These are phyloP conservation scores for Caiman crocodilus DNA, from an alignment of 2,797 vertebrate genomes.

Conservation along the genomic window DNA sequence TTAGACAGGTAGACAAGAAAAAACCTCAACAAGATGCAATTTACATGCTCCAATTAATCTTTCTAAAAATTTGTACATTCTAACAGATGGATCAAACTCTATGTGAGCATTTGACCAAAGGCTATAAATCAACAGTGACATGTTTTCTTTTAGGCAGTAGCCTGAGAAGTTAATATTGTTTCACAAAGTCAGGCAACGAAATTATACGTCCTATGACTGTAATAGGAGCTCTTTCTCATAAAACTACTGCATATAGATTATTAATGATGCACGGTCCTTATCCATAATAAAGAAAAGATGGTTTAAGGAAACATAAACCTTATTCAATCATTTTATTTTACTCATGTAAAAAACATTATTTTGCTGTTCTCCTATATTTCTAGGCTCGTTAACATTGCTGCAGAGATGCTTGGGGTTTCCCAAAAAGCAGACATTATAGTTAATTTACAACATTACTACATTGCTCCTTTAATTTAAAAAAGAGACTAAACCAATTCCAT, in stretches of 20 bases:
- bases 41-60: conserved; percentile 60
- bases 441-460: neutral
- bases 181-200: conserved; percentile 38
- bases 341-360: neutral
- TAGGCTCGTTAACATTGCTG: neutral
- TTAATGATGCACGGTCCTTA: neutral
- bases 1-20: conserved; percentile 12
- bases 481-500: neutral
- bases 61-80: conserved; percentile 54
- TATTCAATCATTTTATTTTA: neutral
- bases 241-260: neutral
- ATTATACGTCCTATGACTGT: conserved; percentile 14
- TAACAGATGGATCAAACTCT: conserved; percentile 58
- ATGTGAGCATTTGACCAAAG: conserved; percentile 45
- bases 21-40: conserved; percentile 54
- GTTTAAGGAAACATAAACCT: neutral
- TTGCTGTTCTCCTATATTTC: neutral
- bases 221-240: conserved; percentile 12
- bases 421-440: neutral
- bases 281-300: neutral
- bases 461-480: neutral
- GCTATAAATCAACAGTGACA: conserved; percentile 48
- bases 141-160: conserved; percentile 50
- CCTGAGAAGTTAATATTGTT: conserved; percentile 43
- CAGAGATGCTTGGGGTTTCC: neutral